phyloP scores from a whole-genome alignment of 1,140 invertebrate species.

The Zaprionus africanus region DNA sequence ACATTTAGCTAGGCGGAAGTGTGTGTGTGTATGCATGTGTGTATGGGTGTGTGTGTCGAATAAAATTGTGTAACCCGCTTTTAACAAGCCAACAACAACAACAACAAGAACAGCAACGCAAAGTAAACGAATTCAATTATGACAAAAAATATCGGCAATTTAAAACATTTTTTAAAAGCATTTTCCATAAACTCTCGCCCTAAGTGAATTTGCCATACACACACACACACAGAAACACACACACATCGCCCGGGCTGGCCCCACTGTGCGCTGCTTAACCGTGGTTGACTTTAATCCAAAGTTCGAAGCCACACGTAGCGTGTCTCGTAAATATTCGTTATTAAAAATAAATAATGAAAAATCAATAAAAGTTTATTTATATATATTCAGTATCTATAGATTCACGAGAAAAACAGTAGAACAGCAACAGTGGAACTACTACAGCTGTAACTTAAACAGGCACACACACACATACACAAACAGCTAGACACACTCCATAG shows the following conservation, averaged over 20 bases:
- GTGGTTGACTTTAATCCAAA: slow-evolving; percentile 2
- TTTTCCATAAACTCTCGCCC: not conserved
- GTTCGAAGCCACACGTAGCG: not conserved
- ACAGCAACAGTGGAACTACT: not conserved
- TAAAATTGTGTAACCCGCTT: slow-evolving; percentile 11
- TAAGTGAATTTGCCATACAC: slow-evolving; percentile 2
- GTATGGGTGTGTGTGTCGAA: not conserved
- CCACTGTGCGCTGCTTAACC: not conserved
- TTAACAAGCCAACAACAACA: not conserved
- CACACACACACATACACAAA: not conserved
- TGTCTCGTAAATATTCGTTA: slow-evolving; percentile 13
- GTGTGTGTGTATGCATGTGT: slow-evolving; percentile 1
- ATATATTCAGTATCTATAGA: not conserved
- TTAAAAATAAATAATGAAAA: slow-evolving; percentile 42
- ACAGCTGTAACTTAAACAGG: not conserved
- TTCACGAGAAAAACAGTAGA: not conserved
- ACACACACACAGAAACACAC: not conserved
- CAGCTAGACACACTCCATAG: not conserved
- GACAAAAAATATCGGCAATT: slow-evolving; percentile 7
- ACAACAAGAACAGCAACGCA: not conserved
- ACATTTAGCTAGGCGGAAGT: slow-evolving; percentile 36
- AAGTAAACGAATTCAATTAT: slow-evolving; percentile 4
- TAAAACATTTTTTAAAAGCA: slow-evolving; percentile 7
- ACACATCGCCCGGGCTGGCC: not conserved
- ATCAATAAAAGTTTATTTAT: slow-evolving; percentile 42